Conservation (phyloP, 2,797 vertebrate genomes). For the Takifugu ocellatus region DNA sequence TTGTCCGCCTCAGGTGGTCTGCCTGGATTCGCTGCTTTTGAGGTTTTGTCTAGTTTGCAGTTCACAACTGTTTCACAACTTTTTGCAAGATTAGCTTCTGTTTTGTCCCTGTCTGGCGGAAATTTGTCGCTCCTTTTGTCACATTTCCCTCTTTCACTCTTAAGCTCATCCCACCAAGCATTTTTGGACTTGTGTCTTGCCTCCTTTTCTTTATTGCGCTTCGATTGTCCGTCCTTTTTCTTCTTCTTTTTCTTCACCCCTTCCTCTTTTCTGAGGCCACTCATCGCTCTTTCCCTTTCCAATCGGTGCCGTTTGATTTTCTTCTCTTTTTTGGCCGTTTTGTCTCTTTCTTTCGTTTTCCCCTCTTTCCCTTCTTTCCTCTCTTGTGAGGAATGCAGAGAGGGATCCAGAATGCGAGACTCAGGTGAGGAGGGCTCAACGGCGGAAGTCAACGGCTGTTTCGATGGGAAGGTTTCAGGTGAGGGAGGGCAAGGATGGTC, state of each 20-base stretch:
- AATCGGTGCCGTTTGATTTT: constrained; percentile 54
- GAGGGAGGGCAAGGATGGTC: constrained; percentile 49
- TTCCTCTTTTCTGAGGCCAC: constrained; percentile 45
- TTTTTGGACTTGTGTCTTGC: constrained; percentile 43
- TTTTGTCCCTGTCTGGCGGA: constrained; percentile 49
- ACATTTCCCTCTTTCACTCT: constrained; percentile 46
- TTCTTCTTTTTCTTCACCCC: constrained; percentile 65
- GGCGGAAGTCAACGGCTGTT: constrained; percentile 46
- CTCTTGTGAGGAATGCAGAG: constrained; percentile 24
- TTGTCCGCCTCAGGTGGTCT: constrained; percentile 47
- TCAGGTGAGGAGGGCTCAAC: constrained; percentile 38
- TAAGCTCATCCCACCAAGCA: constrained; percentile 44
- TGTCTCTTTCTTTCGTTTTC: constrained; percentile 66
- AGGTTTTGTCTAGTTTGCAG: constrained; percentile 42
- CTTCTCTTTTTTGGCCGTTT: constrained; percentile 63
- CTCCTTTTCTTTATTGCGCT: constrained; percentile 51
- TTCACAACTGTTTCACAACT: constrained; percentile 38
- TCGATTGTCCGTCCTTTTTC: constrained; percentile 56
- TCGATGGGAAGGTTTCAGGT: constrained; percentile 24
- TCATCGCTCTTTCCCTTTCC: constrained; percentile 40
- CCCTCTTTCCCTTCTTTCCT: constrained; percentile 58
- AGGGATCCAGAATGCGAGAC: constrained; percentile 39
- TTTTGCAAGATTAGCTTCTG: constrained; percentile 43
- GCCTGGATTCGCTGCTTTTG: constrained; percentile 32
- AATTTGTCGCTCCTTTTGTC: constrained; percentile 58